phyloP scores from a whole-genome alignment of 2,113 vertebrate genomes.

The Paramormyrops kingsleyae region DNA sequence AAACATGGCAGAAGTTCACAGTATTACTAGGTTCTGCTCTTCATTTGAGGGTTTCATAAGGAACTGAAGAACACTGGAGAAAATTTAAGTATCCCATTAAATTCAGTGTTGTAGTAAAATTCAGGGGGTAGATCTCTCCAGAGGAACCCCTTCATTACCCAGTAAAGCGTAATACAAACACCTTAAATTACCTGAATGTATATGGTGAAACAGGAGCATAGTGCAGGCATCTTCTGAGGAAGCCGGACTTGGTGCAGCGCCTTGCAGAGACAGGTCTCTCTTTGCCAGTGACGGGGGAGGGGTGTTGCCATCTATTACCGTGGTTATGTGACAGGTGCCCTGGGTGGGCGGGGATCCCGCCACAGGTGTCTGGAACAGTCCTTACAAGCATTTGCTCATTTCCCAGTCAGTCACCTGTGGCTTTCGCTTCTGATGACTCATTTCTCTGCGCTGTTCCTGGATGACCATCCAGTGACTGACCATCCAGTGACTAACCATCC shows the following conservation, averaged over 20 bases:
- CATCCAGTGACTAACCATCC: too few species aligned
- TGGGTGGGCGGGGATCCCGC: background rate
- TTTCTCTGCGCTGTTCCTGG: background rate
- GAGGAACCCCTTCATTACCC: background rate
- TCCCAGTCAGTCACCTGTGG: slow-evolving; percentile 4
- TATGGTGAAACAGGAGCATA: background rate
- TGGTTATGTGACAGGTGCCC: background rate
- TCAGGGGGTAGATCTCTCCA: background rate
- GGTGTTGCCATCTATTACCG: background rate
- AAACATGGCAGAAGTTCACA: slow-evolving; percentile 23
- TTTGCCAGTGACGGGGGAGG: background rate
- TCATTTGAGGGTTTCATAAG: background rate
- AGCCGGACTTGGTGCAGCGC: background rate
- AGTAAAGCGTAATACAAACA: background rate
- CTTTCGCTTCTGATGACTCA: background rate
- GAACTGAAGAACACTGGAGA: background rate
- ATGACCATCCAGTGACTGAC: background rate
- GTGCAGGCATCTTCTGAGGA: background rate
- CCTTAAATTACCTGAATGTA: background rate
- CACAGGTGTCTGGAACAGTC: background rate
- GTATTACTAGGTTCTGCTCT: background rate
- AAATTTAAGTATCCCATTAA: background rate
- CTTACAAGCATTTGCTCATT: background rate
- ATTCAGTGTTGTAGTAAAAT: background rate
- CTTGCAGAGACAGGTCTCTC: background rate